These are phyloP conservation scores for Dicerorhinus sumatrensis DNA, from an alignment of 2,113 vertebrate genomes.

Conservation along the genomic window DNA sequence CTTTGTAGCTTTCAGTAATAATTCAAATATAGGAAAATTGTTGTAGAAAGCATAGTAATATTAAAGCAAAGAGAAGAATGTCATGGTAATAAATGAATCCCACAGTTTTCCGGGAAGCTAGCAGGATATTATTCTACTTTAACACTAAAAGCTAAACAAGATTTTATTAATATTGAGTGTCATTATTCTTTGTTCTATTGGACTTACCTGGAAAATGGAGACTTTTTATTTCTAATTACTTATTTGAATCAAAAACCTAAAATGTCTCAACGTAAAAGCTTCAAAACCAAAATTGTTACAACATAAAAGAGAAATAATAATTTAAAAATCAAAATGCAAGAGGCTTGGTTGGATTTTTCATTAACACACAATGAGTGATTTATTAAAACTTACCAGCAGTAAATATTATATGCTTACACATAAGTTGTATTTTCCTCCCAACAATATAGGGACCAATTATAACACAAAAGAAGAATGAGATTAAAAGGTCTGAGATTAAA, in stretches of 20 bases:
- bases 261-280: background rate
- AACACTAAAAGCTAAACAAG: slow-evolving; percentile 70
- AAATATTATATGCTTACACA: background rate
- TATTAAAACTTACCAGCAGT: background rate
- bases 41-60: slow-evolving; percentile 75
- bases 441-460: background rate
- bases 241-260: background rate
- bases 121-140: slow-evolving; percentile 70
- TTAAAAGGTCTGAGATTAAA: background rate
- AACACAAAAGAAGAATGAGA: background rate
- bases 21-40: slow-evolving; percentile 63
- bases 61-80: slow-evolving; percentile 63
- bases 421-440: background rate
- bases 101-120: slow-evolving; percentile 71
- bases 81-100: slow-evolving; percentile 72
- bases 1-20: slow-evolving; percentile 68
- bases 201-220: slow-evolving; percentile 3
- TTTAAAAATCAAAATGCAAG: background rate
- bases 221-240: slow-evolving; percentile 33
- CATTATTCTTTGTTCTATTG: slow-evolving; percentile 44
- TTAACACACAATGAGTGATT: background rate
- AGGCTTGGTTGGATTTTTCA: background rate
- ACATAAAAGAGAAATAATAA: background rate
- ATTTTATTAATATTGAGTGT: slow-evolving; percentile 66
- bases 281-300: background rate